Evolutionary conservation across 2,888 invertebrate species (phyloP).

Genomic region (Cyaniris semiargus): DNA sequence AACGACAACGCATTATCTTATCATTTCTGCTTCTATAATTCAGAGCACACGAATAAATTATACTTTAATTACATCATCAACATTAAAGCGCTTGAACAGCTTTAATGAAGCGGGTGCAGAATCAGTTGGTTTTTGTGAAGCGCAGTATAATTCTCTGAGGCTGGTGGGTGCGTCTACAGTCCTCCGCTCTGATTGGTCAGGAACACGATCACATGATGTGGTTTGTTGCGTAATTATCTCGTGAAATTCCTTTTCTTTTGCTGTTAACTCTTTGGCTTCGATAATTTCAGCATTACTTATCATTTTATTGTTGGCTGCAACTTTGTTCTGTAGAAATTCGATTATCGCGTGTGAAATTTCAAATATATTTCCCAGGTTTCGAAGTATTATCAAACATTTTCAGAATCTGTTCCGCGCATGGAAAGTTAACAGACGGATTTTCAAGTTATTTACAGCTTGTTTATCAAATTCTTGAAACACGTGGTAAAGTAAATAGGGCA

Average conservation of each 20-base stretch:
- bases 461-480: neutral
- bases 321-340: no score
- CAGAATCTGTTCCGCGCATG: no score
- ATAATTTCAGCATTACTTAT: neutral
- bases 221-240: conserved; percentile 35
- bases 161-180: conserved; percentile 39
- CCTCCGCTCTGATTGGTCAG: conserved; percentile 37
- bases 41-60: conserved; percentile 24
- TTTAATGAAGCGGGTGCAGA: neutral
- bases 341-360: neutral
- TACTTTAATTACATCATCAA: neutral
- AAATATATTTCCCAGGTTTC: neutral
- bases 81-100: conserved; percentile 27
- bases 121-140: conserved; percentile 8
- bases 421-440: neutral
- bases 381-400: no score
- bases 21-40: conserved; percentile 21
- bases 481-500: neutral
- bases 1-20: conserved; percentile 42
- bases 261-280: neutral
- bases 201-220: conserved; percentile 37
- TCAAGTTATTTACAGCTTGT: neutral
- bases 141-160: conserved; percentile 26
- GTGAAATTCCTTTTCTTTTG: conserved; percentile 30
- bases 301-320: neutral